Evolutionary conservation across 1,140 invertebrate species (phyloP).

Genomic region (Meloidogyne hapla): DNA sequence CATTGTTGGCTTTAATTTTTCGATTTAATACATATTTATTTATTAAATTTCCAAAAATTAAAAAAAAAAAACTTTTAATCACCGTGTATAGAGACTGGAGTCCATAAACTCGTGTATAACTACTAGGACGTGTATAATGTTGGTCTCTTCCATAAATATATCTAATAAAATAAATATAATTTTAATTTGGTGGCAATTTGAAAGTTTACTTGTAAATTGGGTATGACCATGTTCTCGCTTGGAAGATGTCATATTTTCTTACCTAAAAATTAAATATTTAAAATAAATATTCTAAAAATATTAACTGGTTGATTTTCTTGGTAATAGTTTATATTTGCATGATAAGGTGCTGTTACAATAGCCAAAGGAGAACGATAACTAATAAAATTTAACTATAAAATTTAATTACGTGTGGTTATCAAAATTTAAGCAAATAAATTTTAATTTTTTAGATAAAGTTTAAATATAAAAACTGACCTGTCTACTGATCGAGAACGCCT

Average conservation of each 20-base stretch:
- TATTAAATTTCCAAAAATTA: background rate
- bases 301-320: slow-evolving; percentile 43
- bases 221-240: slow-evolving; percentile 54
- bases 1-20: slow-evolving; percentile 37
- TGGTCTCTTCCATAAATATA: slow-evolving; percentile 53
- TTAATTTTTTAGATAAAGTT: too few relatives aligned
- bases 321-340: slow-evolving; percentile 54
- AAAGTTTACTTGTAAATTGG: slow-evolving; percentile 51
- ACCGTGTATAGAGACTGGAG: slow-evolving; percentile 48
- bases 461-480: too few relatives aligned
- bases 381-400: too few relatives aligned
- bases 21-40: too few relatives aligned
- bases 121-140: slow-evolving; percentile 47
- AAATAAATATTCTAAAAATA: background rate
- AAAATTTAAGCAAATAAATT: too few relatives aligned
- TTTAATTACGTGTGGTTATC: too few relatives aligned
- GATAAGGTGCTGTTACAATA: slow-evolving; percentile 48
- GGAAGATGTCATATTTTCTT: slow-evolving; percentile 54
- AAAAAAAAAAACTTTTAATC: background rate
- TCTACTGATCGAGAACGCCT: slow-evolving; percentile 40
- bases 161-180: slow-evolving; percentile 23
- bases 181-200: background rate
- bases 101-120: slow-evolving; percentile 51
- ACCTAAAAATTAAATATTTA: slow-evolving; percentile 20
- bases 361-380: slow-evolving; percentile 41